Evolutionary conservation across 2,888 invertebrate genomes (phyloP), one percentile per base, ranked within the genome.

Genomic region (Dryocosmus kuriphilus): DNA sequence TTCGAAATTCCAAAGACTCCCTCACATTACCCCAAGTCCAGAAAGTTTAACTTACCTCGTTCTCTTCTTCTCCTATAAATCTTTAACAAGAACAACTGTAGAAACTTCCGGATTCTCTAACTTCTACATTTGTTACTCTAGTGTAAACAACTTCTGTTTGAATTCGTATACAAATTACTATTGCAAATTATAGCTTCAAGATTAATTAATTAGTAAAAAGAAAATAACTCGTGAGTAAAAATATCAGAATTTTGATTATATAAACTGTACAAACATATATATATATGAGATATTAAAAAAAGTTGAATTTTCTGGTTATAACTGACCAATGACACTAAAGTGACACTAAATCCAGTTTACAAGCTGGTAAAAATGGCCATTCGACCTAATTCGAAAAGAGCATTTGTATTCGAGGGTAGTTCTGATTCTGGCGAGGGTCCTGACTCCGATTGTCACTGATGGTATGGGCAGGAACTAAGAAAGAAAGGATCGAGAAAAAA

Each of bases 331-430:
- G n/a, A n/a, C n/a, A n/a, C n/a, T n/a, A n/a, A n/a, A n/a, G n/a
- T n/a, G n/a, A n/a, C n/a, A n/a, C n/a, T n/a, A n/a, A n/a, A n/a
- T n/a, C n/a, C 3, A 41, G n/a, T 41, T 65, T 41, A 14, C 65
- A 41, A 65, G 65, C 1, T 65, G 14, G 32, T 14, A 14, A 41
- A 24, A 24, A 65, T 63, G 2, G 14, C n/a, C 35, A 63, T 14
- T 65, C 82, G 82, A 86, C 83, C 85, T 85, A 86, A 86, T 86
- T 84, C 82, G 83, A 80, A 75, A 81, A 82, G 22, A 19, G 24
- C 57, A 85, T 86, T 86, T 80, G 85, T 86, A 86, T 86, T 85
- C 86, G 79, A 81, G n/a, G 79, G 77, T 57, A 79, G 76, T 67
- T 46, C 22, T 71, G 63, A 24, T 67, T 60, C 79, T 85, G 86